Base-by-base conservation (phyloP, 92 coral and sea anemone species). In the Phenganax subtilis region DNA sequence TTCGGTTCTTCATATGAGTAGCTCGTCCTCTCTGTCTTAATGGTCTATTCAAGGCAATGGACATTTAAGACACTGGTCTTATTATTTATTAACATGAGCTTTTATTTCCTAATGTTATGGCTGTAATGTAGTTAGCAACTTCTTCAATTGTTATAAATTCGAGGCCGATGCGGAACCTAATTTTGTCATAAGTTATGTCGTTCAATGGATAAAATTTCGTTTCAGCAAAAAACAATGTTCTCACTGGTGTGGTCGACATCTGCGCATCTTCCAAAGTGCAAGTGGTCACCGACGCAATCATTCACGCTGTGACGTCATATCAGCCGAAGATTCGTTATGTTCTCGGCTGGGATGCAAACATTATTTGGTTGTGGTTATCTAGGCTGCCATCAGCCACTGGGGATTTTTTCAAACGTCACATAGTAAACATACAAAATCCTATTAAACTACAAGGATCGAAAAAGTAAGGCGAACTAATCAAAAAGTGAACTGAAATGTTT, bases 301-400 rank as follows among this genome's bases (percentile, higher is more conserved):
- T 77, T 11, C 91, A 94, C 75, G 89, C 97, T 9, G 85, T 94
- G 90, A 89, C 92, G 83, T 92, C 97, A 82, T 67, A 79, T 30
- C 72, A 83, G 57, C 98, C 98, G 4, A 87, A 86, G 80, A 15
- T 87, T 14, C 93, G 94, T 66, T 94, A 94, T 65, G 89, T 90
- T 80, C 85, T 94, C 55, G 98, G 98, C 63, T 90, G 94, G 92
- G 98, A 94, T 64, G 92, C 92, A 6, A 80, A 89, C 10, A 77
- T 88, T 12, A 60, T 94, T 75, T 94, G 98, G 98, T 63, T 91
- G 31, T 94, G 97, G 98, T 72, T 94, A 68, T 85, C 98, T 68
- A 80, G 97, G 83, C 54, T 94, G 74, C 97, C 98, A 16, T 85
- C 97, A 11, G 37, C 76, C 15, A 76, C 87, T 7, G 94, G 97